Conservation (phyloP, 2,113 vertebrate genomes). For the Tetraodon nigroviridis region DNA sequence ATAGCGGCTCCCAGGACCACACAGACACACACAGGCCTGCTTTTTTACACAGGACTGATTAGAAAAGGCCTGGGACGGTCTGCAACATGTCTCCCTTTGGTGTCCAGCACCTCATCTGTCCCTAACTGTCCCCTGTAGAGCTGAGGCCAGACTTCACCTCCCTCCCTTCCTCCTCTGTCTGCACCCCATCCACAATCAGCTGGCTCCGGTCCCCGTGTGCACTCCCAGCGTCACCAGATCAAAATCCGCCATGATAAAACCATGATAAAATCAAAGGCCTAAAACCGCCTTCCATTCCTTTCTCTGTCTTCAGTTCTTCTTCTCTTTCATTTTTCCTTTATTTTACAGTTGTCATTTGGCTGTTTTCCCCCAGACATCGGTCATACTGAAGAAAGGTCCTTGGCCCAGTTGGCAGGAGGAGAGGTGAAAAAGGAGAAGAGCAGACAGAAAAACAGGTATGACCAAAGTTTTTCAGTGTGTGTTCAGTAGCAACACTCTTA, state of each 20-base stretch:
- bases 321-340: neutral
- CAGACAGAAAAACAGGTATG: slow-evolving; percentile 33
- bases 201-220: slow-evolving; percentile 50
- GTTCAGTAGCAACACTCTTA: neutral
- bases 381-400: slow-evolving; percentile 24
- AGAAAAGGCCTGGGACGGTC: slow-evolving; percentile 35
- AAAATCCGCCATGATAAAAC: too few species aligned
- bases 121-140: slow-evolving; percentile 17
- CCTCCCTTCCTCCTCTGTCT: slow-evolving; percentile 41
- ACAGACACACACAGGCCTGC: slow-evolving; percentile 18
- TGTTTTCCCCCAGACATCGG: slow-evolving; percentile 19
- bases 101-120: slow-evolving; percentile 61
- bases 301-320: slow-evolving; percentile 4
- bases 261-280: slow-evolving; percentile 27
- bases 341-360: neutral
- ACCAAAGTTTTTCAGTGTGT: slow-evolving; percentile 4
- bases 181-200: slow-evolving; percentile 24
- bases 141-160: slow-evolving; percentile 40
- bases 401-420: slow-evolving; percentile 20
- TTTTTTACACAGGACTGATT: slow-evolving; percentile 18
- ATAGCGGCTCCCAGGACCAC: slow-evolving; percentile 13
- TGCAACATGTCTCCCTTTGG: slow-evolving; percentile 22
- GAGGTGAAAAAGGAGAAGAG: slow-evolving; percentile 36
- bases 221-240: slow-evolving; percentile 49
- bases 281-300: slow-evolving; percentile 14